These are phyloP conservation scores for Psammodynastes pulverulentus DNA, from an alignment of 2,113 vertebrate genomes.

Conservation along the genomic window DNA sequence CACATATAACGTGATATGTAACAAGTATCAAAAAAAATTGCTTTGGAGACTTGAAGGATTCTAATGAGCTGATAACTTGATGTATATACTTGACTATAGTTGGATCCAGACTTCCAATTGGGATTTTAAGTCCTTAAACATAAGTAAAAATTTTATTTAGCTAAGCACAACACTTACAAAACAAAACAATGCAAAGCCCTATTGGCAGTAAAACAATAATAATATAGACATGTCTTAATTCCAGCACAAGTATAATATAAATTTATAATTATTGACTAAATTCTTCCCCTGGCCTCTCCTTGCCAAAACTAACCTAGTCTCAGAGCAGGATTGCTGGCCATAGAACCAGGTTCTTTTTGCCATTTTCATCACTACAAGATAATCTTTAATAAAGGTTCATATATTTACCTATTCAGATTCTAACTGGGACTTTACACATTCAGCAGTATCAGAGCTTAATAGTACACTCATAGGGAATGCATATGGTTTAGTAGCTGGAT, in stretches of 20 bases:
- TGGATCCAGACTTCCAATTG: background rate
- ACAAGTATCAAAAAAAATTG: background rate
- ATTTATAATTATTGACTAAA: background rate
- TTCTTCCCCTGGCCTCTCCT: background rate
- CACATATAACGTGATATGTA: background rate
- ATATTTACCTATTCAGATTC: background rate
- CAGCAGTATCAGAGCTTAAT: background rate
- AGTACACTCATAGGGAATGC: background rate
- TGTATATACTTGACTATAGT: background rate
- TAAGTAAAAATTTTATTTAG: background rate
- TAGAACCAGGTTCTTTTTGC: background rate
- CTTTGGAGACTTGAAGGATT: background rate
- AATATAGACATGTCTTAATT: background rate
- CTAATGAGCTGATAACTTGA: background rate
- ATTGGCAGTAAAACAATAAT: background rate
- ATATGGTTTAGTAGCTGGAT: background rate
- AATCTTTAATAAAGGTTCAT: background rate
- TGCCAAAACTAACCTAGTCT: background rate
- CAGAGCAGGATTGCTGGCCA: background rate
- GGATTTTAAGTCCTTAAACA: background rate
- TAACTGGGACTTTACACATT: background rate
- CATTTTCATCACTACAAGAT: background rate
- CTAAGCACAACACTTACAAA: background rate
- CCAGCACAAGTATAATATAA: background rate
- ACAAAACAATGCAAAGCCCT: background rate